Base-by-base conservation (phyloP, 2,113 vertebrate species). In the Opisthocomus hoazin region DNA sequence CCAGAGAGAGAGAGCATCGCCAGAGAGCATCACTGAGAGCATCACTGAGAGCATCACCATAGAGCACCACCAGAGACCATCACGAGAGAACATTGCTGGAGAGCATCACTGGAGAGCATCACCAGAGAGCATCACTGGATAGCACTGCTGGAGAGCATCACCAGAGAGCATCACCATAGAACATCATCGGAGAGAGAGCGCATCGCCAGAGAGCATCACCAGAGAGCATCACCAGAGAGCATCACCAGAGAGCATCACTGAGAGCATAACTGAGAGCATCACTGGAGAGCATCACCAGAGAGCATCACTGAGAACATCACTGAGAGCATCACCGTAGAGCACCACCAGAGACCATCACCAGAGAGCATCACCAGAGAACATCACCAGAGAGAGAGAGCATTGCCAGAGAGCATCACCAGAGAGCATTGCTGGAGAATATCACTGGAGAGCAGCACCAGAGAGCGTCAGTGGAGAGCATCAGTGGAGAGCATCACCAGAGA, bases 271-370 rank as follows among this genome's bases (percentile, higher is more conserved):
- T 2, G 5, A 21, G 26, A 43, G 11, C 32, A 20, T 17, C 70
- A 8, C 56, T 13, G 41, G 50, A 14, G 19, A 37, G 10, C 20
- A 10, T 18, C n/a, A 3, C n/a, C 2, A 5, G 43, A 24, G 20
- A 30, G 10, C 14, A 6, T 11, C 34, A 3, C 43, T 1, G 0
- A 11, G 21, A 10, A 78, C 9, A 3, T n/a, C n/a, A n/a, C n/a
- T n/a, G 73, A 20, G 57, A 43, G 15, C 7, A 22, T 60, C n/a
- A 11, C n/a, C 5, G 2, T 17, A 27, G 37, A 39, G 50, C 50
- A 51, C 26, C 24, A 6, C 50, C 12, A 12, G 61, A 64, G 45
- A n/a, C n/a, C n/a, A n/a, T n/a, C n/a, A n/a, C n/a, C n/a, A 29
- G 69, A 18, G 15, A 75, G 10, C 39, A 22, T 37, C 15, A 2